Evolutionary conservation across 1,140 invertebrate species (phyloP).

Genomic region (Maconellicoccus hirsutus): DNA sequence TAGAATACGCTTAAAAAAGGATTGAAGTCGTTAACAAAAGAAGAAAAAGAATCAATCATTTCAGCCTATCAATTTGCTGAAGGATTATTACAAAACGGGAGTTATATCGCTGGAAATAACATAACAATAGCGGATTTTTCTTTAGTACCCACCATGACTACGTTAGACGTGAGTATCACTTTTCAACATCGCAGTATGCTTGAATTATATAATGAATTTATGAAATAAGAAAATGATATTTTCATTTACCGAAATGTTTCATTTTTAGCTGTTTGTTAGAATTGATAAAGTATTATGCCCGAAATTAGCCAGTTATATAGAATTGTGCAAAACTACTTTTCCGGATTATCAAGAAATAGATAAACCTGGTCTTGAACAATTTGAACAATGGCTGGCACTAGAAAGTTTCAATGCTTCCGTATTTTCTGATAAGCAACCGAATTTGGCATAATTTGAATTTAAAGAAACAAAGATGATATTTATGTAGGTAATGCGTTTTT

Average conservation of each 20-base stretch:
- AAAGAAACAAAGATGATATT: too few relatives aligned
- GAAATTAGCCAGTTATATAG: background rate
- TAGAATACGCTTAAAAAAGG: too few relatives aligned
- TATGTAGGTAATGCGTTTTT: too few relatives aligned
- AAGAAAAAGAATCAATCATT: too few relatives aligned
- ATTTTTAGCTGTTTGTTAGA: background rate
- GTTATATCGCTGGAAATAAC: constrained; percentile 44
- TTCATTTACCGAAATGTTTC: background rate
- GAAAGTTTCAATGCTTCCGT: background rate
- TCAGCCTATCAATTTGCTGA: background rate
- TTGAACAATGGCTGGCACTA: background rate
- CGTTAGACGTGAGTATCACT: constrained; percentile 43
- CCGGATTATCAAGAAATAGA: background rate
- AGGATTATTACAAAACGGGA: background rate
- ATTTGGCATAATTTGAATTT: too few relatives aligned
- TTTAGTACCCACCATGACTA: constrained; percentile 47
- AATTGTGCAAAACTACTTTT: background rate
- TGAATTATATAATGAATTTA: too few relatives aligned
- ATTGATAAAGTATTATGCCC: background rate
- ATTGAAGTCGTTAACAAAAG: too few relatives aligned
- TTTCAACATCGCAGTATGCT: too few relatives aligned
- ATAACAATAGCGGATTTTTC: constrained; percentile 63
- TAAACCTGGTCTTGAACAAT: background rate
- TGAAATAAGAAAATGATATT: background rate
- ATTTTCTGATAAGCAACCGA: too few relatives aligned